These are phyloP conservation scores for Bellardia bayeri DNA, from an alignment of 2,888 invertebrate genomes.

Conservation along the genomic window DNA sequence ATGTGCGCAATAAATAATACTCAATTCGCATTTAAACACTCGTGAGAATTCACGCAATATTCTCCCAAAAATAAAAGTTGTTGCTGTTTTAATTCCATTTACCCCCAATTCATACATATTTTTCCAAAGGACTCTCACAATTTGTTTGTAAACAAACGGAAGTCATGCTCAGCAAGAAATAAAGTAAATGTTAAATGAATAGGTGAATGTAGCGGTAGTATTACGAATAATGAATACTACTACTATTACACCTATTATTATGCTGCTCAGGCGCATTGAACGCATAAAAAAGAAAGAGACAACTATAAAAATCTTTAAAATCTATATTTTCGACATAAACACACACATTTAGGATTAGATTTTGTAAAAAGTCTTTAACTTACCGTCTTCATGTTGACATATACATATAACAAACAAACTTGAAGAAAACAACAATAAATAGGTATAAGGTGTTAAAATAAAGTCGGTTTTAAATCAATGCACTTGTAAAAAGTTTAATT, in stretches of 20 bases:
- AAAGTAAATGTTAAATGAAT: slow-evolving; percentile 31
- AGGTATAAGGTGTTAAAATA: neutral
- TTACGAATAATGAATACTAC: slow-evolving; percentile 59
- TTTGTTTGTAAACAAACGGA: slow-evolving; percentile 65
- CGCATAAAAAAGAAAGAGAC: slow-evolving; percentile 44
- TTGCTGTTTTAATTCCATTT: slow-evolving; percentile 17
- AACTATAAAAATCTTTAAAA: neutral
- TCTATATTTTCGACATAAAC: slow-evolving; percentile 2
- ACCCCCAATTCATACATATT: slow-evolving; percentile 60
- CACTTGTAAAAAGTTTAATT: neutral
- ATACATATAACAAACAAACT: slow-evolving; percentile 24
- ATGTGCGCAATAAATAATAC: slow-evolving; percentile 14
- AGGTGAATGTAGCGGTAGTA: slow-evolving; percentile 56
- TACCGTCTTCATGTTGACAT: slow-evolving; percentile 65
- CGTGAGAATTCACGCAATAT: slow-evolving; percentile 23
- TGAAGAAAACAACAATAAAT: neutral
- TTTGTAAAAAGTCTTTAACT: slow-evolving; percentile 27
- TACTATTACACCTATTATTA: slow-evolving; percentile 64
- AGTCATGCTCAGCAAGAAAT: slow-evolving; percentile 51
- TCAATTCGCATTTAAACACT: slow-evolving; percentile 11
- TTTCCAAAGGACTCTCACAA: slow-evolving; percentile 41
- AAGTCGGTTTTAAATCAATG: neutral
- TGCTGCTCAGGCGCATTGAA: slow-evolving; percentile 64
- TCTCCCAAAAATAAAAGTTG: neutral
- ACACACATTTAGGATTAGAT: neutral